These are phyloP conservation scores for Pseudonaja textilis DNA, from an alignment of 2,113 vertebrate species.

Conservation along the genomic window DNA sequence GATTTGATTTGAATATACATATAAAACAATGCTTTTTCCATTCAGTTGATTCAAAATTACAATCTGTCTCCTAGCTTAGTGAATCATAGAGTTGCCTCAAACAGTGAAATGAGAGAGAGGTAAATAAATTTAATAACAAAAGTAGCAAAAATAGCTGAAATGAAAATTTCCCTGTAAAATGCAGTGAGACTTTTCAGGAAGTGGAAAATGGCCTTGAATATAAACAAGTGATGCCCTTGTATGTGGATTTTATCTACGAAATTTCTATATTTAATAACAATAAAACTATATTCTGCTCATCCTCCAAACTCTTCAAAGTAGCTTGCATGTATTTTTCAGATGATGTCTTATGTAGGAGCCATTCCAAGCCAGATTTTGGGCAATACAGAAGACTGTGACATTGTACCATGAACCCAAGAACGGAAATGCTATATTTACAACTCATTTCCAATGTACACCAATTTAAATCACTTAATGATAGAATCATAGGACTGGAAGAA, in stretches of 20 bases:
- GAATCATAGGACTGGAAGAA: background rate
- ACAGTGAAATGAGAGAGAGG: background rate
- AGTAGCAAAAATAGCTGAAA: background rate
- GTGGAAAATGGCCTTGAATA: background rate
- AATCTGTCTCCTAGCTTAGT: background rate
- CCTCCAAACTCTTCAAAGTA: background rate
- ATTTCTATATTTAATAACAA: background rate
- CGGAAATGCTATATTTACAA: background rate
- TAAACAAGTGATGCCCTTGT: background rate
- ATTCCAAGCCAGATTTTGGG: background rate
- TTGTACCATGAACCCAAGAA: background rate
- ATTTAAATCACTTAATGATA: background rate
- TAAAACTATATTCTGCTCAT: background rate
- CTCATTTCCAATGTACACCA: background rate
- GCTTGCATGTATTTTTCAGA: background rate
- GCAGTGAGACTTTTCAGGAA: background rate
- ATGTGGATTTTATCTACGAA: background rate
- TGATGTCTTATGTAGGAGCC: background rate
- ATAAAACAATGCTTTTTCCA: background rate
- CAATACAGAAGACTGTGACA: background rate
- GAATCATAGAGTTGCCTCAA: background rate
- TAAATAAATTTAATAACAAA: background rate
- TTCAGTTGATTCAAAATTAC: background rate
- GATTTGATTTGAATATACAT: background rate
- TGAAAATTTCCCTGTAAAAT: background rate